Percentiles rank a stretch among this genome's conserved stretches.
phyloP scores from a whole-genome alignment of 2,113 vertebrate genomes.

The Chroicocephalus ridibundus region DNA sequence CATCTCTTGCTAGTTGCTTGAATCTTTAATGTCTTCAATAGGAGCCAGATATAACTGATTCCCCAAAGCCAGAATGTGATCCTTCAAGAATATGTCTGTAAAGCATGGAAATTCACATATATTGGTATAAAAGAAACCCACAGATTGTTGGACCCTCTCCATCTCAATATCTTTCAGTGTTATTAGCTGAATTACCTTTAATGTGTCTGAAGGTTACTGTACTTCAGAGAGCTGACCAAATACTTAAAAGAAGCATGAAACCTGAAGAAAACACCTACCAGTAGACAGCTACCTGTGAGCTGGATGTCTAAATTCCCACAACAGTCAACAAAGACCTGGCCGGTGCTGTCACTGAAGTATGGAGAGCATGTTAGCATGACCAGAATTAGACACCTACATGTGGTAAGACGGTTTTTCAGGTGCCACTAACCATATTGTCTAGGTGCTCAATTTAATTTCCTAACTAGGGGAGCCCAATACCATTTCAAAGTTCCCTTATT shows the following conservation, averaged over 20 bases:
- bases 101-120: not conserved
- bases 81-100: not conserved
- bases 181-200: not conserved
- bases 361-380: not conserved
- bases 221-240: not conserved
- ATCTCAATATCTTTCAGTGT: not conserved
- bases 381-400: not conserved
- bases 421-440: not conserved
- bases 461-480: not conserved
- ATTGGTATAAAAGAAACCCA: fast-evolving
- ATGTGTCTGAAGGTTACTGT: not conserved
- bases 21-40: fast-evolving
- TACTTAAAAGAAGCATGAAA: not conserved
- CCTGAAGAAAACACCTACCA: not conserved
- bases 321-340: not conserved
- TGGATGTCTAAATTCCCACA: not conserved
- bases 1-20: not conserved
- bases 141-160: not conserved
- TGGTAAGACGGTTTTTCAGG: not conserved
- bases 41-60: not conserved
- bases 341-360: not conserved
- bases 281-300: not conserved
- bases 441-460: not conserved
- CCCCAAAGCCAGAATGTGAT: not conserved
- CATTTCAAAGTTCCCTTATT: not conserved